Base-by-base conservation (phyloP, 2,888 invertebrate species). In the Drosophila anceps region DNA sequence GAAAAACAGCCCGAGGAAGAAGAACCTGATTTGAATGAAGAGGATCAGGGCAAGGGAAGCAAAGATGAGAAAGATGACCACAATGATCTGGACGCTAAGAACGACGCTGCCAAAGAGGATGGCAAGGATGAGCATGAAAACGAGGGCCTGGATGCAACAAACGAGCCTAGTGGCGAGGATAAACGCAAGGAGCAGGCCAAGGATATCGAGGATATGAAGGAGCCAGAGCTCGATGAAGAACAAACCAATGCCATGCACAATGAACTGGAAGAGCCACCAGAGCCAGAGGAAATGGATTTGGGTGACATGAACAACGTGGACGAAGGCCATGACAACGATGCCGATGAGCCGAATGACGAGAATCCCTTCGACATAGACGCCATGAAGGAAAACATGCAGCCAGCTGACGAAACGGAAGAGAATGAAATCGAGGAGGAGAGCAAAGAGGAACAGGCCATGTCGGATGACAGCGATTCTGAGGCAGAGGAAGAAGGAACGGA, bases 241-340 rank as follows among this genome's bases (percentile, higher is more conserved):
- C 97, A 97, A 91, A 93, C 94, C 18, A 93, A 98, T 94, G 96
- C 97, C 0, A 96, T 96, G 90, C 97, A 97, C 90, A 97, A 97
- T 43, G 95, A 97, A 61, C 94, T 96, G 73, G 95, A 95, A 81
- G 95, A 96, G 50, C 94, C 96, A 13, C 96, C 96, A 0, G 97
- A 98, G 90, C 96, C 97, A 0, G 97, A 98, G 92, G 95, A 96
- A 55, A 95, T 98, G 92, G 98, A 98, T 89, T 93, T 98, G 70
- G 98, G 98, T 0, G 98, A 98, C 46, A 96, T 98, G 92, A 94
- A 98, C 82, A 95, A 97, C 79, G 93, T 97, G 20, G 97, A 98
- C 87, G 96, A 95, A 33, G 95, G 93, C 79, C 95, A 94, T 90
- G 95, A 93, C 9, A 95, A 95, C 29, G 95, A 95, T 8, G 87